phyloP scores from a whole-genome alignment of 2,113 vertebrate genomes.

The Chionomys nivalis region DNA sequence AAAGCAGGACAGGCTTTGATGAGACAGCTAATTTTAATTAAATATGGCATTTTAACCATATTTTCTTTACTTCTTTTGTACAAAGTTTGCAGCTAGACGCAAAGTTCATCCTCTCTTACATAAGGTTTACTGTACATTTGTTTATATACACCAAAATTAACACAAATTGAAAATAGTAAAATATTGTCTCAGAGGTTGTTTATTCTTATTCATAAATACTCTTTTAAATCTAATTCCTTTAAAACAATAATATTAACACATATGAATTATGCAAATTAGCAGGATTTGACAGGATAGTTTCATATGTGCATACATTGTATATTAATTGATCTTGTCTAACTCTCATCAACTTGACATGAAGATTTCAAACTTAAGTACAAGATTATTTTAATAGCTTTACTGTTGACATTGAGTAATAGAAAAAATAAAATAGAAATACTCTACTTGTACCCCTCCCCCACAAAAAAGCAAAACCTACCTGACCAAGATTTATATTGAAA shows the following conservation, averaged over 20 bases:
- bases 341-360: not conserved
- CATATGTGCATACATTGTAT: too few species aligned
- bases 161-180: not conserved
- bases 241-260: not conserved
- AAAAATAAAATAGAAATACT: conserved; percentile 53
- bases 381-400: conserved; percentile 26
- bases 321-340: not conserved
- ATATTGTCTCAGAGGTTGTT: not conserved
- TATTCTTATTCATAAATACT: conserved; percentile 26
- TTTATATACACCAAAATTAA: not conserved
- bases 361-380: conserved; percentile 56
- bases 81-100: not conserved
- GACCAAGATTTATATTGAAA: conserved; percentile 62
- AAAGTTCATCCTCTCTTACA: not conserved
- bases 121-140: not conserved
- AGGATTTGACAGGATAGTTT: not conserved
- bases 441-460: conserved; percentile 12
- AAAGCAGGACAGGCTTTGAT: not conserved
- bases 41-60: not conserved
- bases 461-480: not conserved
- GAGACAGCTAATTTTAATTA: conserved; percentile 2
- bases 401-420: conserved; percentile 44
- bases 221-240: not conserved
- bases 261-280: not conserved
- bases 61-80: conserved; percentile 40